A percentile compares a stretch with the other conserved stretches of the same genome.
phyloP scores from a whole-genome alignment of 1,140 invertebrate species.

The Drosophila pandora region DNA sequence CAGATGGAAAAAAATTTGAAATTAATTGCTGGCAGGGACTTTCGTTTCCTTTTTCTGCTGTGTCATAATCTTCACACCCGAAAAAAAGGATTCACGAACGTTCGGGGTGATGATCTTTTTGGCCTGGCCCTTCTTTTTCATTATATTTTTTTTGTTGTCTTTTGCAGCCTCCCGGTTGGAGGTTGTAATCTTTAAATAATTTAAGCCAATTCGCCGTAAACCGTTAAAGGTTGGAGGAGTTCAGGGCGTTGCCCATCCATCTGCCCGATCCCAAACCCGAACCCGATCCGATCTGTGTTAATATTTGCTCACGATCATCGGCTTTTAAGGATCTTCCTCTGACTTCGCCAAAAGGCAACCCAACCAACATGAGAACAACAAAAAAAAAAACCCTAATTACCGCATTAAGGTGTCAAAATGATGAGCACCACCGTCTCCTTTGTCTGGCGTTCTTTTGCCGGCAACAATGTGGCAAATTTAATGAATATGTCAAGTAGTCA shows the following conservation, averaged over 20 bases:
- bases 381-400: constrained; percentile 75
- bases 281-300: constrained; percentile 67
- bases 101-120: constrained; percentile 62
- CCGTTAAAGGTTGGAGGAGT: constrained; percentile 59
- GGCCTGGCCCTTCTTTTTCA: background rate
- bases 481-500: constrained; percentile 81
- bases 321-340: constrained; percentile 59
- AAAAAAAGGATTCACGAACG: constrained; percentile 46
- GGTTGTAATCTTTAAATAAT: constrained; percentile 81
- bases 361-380: background rate
- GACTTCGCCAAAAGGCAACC: constrained; percentile 13
- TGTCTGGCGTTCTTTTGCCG: constrained; percentile 36
- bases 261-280: constrained; percentile 23
- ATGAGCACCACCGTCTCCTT: constrained; percentile 63
- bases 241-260: constrained; percentile 56
- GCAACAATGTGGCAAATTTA: constrained; percentile 81
- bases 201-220: constrained; percentile 81
- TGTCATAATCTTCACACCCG: constrained; percentile 81
- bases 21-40: constrained; percentile 67
- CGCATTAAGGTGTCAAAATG: constrained; percentile 83
- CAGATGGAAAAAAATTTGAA: constrained; percentile 69
- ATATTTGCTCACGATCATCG: constrained; percentile 80
- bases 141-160: background rate
- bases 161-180: constrained; percentile 10
- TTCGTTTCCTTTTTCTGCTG: constrained; percentile 66